These are phyloP conservation scores for Styela plicata DNA, from an alignment of 23 tunicate species.

Conservation along the genomic window DNA sequence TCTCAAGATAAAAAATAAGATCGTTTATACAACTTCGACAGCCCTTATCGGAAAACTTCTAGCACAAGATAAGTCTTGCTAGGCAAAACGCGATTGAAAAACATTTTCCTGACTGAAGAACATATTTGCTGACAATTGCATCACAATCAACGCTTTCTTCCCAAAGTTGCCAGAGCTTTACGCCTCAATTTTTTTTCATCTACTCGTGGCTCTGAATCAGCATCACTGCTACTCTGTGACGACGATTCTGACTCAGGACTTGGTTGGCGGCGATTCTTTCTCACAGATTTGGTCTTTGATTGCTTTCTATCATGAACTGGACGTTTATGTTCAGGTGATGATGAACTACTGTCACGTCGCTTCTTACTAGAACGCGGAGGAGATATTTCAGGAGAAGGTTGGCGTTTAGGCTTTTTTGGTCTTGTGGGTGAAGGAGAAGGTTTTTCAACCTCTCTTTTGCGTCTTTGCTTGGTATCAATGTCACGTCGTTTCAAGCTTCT, in stretches of 20 bases:
- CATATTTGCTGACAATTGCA: background rate
- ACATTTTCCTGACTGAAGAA: no score
- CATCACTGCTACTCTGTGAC: background rate
- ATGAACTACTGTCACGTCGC: background rate
- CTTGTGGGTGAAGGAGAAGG: background rate
- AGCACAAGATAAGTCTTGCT: no score
- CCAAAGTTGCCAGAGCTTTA: conserved; percentile 13
- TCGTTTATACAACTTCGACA: no score
- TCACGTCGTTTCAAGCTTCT: background rate
- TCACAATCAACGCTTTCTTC: background rate
- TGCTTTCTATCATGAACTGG: background rate
- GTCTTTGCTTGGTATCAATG: background rate
- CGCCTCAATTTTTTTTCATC: conserved; percentile 26
- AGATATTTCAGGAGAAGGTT: background rate
- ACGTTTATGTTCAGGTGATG: background rate
- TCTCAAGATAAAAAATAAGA: no score
- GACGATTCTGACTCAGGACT: background rate
- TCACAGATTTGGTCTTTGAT: background rate
- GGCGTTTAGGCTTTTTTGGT: background rate
- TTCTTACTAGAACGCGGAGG: background rate
- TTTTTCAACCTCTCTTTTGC: background rate
- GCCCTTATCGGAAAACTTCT: no score
- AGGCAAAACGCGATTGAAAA: no score
- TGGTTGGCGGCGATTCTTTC: background rate
- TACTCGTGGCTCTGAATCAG: conserved; percentile 1